These are phyloP conservation scores for Ephestia elutella DNA, from an alignment of 1,140 invertebrate species.

Conservation along the genomic window DNA sequence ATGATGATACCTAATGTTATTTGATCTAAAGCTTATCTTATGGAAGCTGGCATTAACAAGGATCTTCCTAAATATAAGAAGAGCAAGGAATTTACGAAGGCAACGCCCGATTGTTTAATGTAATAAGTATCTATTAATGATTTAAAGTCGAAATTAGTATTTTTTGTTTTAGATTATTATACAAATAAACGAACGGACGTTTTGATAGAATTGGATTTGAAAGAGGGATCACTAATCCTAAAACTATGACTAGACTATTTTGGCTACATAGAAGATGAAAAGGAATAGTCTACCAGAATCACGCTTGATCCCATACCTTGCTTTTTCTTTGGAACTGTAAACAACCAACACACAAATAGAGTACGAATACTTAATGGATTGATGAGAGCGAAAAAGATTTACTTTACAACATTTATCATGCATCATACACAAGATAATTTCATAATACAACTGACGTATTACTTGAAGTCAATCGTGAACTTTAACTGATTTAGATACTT, in stretches of 20 bases:
- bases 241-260: conserved; percentile 65
- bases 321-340: conserved; percentile 75
- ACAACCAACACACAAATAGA: conserved; percentile 73
- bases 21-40: conserved; percentile 30
- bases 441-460: neutral
- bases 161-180: neutral
- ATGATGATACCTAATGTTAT: conserved; percentile 24
- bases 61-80: conserved; percentile 14
- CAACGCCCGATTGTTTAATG: conserved; percentile 24
- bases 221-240: conserved; percentile 53
- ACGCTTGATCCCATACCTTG: conserved; percentile 74
- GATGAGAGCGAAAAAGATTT: conserved; percentile 36
- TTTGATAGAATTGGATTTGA: conserved; percentile 26
- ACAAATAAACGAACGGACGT: conserved; percentile 22
- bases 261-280: conserved; percentile 68
- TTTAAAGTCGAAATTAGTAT: neutral
- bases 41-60: conserved; percentile 9
- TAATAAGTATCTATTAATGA: conserved; percentile 1
- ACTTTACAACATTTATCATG: conserved; percentile 40
- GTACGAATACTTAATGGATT: conserved; percentile 62
- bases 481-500: neutral
- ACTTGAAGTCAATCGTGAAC: neutral
- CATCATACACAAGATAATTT: conserved; percentile 48
- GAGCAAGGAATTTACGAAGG: conserved; percentile 19
- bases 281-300: conserved; percentile 73